A percentile compares a stretch with the other conserved stretches of the same genome.
phyloP scores from a whole-genome alignment of 1,140 invertebrate genomes.

The Drosophila nebulosa region DNA sequence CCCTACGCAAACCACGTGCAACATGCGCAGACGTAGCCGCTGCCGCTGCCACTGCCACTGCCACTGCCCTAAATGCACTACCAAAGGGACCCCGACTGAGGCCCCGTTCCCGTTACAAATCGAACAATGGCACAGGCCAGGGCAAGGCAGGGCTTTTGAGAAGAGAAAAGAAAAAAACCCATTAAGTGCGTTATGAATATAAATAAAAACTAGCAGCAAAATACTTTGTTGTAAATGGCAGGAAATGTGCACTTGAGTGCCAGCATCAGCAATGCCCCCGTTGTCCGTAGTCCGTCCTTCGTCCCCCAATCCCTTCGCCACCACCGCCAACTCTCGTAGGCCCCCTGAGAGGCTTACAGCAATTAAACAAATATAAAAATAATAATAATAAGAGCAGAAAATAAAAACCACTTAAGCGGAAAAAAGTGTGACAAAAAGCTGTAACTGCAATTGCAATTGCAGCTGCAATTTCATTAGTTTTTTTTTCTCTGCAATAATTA shows the following conservation, averaged over 20 bases:
- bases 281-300: too few relatives aligned
- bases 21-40: conserved; percentile 65
- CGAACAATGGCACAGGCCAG: conserved; percentile 53
- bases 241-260: conserved; percentile 74
- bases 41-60: conserved; percentile 11
- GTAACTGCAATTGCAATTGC: not conserved
- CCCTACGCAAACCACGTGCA: conserved; percentile 63
- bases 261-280: conserved; percentile 36
- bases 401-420: not conserved
- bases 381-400: conserved; percentile 4
- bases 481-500: conserved; percentile 31
- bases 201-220: conserved; percentile 54
- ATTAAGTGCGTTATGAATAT: conserved; percentile 65
- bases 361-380: conserved; percentile 28
- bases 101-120: conserved; percentile 52
- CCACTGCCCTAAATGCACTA: too few relatives aligned
- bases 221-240: conserved; percentile 66
- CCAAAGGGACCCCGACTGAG: conserved; percentile 18
- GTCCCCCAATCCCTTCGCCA: not conserved
- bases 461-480: conserved; percentile 31
- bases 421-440: not conserved
- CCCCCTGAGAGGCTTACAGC: conserved; percentile 8
- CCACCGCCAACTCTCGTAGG: not conserved
- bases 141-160: conserved; percentile 34
- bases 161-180: conserved; percentile 33